Percentiles rank a stretch among this genome's conserved stretches.
These are phyloP conservation scores for Peromyscus nudipes DNA, from an alignment of 2,797 vertebrate species.

Conservation along the genomic window DNA sequence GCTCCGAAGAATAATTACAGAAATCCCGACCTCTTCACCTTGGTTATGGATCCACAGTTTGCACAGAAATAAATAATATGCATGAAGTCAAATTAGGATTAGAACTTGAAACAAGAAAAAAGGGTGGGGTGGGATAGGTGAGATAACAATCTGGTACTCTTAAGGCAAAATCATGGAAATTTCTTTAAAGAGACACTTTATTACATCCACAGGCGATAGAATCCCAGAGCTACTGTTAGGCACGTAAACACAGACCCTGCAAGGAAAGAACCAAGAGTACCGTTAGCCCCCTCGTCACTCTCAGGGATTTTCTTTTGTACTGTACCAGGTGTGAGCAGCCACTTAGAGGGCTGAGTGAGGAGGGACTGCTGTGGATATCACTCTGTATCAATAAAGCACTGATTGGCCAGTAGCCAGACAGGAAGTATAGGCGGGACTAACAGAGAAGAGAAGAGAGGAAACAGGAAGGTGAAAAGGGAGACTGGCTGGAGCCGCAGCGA, in stretches of 20 bases:
- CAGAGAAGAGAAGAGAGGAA: too few species aligned
- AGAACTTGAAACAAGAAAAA: constrained; percentile 59
- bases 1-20: not conserved
- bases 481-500: too few species aligned
- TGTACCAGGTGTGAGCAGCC: not conserved
- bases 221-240: constrained; percentile 96
- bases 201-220: constrained; percentile 97
- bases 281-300: constrained; percentile 67
- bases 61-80: constrained; percentile 79
- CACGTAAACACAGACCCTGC: constrained; percentile 98
- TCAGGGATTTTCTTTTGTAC: not conserved
- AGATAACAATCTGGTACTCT: constrained; percentile 30
- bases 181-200: constrained; percentile 76
- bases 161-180: constrained; percentile 73
- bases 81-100: constrained; percentile 75
- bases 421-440: too few species aligned
- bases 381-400: too few species aligned
- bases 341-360: not conserved
- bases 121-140: not conserved
- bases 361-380: too few species aligned
- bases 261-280: constrained; percentile 74
- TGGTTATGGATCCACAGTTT: constrained; percentile 78
- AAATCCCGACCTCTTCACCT: constrained; percentile 72
- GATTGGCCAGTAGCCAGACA: too few species aligned
- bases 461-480: too few species aligned